Evolutionary conservation across 1,140 invertebrate genomes (phyloP), one percentile per base, ranked within the genome.

Genomic region (Cotesia vestalis): DNA sequence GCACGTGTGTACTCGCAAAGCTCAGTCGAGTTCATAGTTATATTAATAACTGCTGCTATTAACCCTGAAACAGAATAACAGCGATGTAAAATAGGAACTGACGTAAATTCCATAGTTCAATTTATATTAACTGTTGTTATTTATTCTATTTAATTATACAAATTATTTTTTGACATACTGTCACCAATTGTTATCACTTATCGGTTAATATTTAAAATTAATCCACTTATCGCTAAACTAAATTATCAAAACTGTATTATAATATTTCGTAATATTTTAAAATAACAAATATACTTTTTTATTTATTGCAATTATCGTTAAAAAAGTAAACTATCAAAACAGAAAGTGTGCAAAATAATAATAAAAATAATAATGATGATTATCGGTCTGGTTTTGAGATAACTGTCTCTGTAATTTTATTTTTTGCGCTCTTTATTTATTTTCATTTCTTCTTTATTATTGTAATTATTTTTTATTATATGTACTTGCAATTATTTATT

Each of bases 381-480:
- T 11, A 46, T 46, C 11, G 11, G 6, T 46, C 5, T 46, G 40
- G 6, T 46, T 6, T 46, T 46, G 11, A 46, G 11, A 46, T 46
- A 11, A 46, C 40, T 46, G 6, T 46, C 40, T 46, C 40, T 46
- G 6, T 46, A 5, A 9, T 46, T 46, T 6, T 46, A 46, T 46
- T 46, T 40, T 70, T 38, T 70, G 9, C 34, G 27, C 36, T 20
- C 57, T 57, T 46, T 46, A 46, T 46, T 46, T 46, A 46, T 46
- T 46, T 46, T 12, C 57, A 60, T 59, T 62, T 61, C 38, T 63
- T 51, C 14, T 62, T 71, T 63, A 46, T 61, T 46, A 40, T 62
- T 60, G 8, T 69, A 14, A 38, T 62, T 63, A 60, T 57, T 71
- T 17, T 71, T 73, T 52, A 57, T 73, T 12, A 40, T 46, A 46